phyloP scores from a whole-genome alignment of 2,888 invertebrate genomes.

The Epinotia bilunana region DNA sequence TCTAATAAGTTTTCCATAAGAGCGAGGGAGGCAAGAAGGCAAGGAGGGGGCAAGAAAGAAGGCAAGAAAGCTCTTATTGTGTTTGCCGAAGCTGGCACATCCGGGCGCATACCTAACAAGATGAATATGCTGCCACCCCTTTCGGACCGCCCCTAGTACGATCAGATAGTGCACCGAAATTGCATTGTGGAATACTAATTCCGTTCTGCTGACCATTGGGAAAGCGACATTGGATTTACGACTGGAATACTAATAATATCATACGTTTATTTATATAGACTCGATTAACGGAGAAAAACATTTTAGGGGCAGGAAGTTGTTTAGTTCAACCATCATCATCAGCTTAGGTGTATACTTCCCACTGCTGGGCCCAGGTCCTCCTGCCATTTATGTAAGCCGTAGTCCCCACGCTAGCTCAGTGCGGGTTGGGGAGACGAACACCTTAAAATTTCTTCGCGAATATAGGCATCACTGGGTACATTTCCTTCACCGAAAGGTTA shows the following conservation, averaged over 20 bases:
- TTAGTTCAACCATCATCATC: too few species aligned
- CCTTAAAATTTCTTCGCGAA: too few species aligned
- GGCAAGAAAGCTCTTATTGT: constrained; percentile 80
- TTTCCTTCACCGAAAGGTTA: too few species aligned
- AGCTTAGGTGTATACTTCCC: too few species aligned
- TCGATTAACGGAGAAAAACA: too few species aligned
- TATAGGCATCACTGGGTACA: too few species aligned
- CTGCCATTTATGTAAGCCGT: too few species aligned
- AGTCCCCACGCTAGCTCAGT: too few species aligned
- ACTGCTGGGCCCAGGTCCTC: too few species aligned
- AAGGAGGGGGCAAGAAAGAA: constrained; percentile 52
- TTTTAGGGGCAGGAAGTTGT: background rate
- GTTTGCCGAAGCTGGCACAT: constrained; percentile 84
- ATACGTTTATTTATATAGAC: background rate
- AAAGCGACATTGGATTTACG: constrained; percentile 50
- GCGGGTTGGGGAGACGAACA: too few species aligned
- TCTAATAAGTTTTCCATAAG: constrained; percentile 85
- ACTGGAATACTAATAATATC: constrained; percentile 33
- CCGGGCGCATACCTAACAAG: constrained; percentile 84
- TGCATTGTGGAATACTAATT: constrained; percentile 83
- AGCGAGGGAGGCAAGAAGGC: constrained; percentile 54
- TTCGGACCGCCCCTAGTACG: constrained; percentile 72
- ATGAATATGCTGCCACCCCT: constrained; percentile 80
- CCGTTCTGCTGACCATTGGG: constrained; percentile 60
- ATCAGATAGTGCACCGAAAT: constrained; percentile 77